Percentiles rank a stretch among this genome's conserved stretches.
Evolutionary conservation across 2,888 invertebrate genomes (phyloP).

Genomic region (Ormyrus nitidulus): DNA sequence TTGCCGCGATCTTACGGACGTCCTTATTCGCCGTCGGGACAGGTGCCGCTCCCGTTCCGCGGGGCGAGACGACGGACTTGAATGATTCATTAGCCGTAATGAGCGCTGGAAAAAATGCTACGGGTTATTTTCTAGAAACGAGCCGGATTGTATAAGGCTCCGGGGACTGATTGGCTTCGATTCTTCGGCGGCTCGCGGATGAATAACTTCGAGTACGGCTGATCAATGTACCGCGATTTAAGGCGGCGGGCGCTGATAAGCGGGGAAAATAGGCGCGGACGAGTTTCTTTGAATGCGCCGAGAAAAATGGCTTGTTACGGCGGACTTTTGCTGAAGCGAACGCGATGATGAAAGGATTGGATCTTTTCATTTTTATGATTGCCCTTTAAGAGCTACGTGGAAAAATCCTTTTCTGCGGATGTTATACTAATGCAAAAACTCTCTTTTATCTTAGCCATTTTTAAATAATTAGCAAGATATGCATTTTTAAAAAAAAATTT

Average conservation of each 20-base stretch:
- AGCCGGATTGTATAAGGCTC: too few species aligned
- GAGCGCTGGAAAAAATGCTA: constrained; percentile 28
- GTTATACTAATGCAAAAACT: too few species aligned
- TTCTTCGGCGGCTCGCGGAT: not conserved
- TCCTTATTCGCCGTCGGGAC: constrained; percentile 25
- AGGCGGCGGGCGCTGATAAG: not conserved
- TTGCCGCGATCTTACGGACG: constrained; percentile 27
- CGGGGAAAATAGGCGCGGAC: too few species aligned
- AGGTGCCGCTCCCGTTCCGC: not conserved
- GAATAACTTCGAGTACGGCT: constrained; percentile 26
- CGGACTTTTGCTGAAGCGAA: too few species aligned
- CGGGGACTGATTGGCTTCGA: constrained; percentile 7
- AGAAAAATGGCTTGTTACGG: not conserved
- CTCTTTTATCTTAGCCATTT: too few species aligned
- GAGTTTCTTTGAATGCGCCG: not conserved
- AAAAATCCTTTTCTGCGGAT: too few species aligned
- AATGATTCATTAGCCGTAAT: constrained; percentile 55
- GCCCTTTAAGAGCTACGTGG: too few species aligned
- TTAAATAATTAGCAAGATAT: too few species aligned
- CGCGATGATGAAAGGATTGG: too few species aligned
- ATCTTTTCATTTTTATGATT: too few species aligned
- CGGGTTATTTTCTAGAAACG: too few species aligned
- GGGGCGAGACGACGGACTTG: not conserved
- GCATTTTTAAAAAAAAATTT: too few species aligned
- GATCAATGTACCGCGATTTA: constrained; percentile 18